Conservation (phyloP, 2,888 invertebrate species). For the Sinotaia quadrata region DNA sequence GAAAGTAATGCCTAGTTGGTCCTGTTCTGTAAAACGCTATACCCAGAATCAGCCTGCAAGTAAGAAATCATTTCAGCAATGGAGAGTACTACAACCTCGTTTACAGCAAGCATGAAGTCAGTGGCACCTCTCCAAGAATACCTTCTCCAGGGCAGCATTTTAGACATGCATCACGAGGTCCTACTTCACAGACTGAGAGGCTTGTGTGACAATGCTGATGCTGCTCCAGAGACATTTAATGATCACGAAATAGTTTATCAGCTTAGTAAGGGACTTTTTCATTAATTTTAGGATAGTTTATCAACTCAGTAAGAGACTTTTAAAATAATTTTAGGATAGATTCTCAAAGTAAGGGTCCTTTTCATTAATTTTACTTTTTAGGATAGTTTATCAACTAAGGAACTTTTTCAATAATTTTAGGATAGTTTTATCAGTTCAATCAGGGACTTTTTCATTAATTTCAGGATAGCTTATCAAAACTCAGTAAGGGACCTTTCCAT, state of each 20-base stretch:
- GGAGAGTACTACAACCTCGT: constrained; percentile 27
- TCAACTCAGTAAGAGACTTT: not conserved
- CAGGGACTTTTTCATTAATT: constrained; percentile 96
- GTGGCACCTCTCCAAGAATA: constrained; percentile 91
- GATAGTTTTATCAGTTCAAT: too few species aligned
- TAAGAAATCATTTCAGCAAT: too few species aligned
- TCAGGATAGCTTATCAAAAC: constrained; percentile 83
- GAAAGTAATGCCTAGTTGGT: too few species aligned
- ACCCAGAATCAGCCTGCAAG: too few species aligned
- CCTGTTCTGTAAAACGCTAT: too few species aligned
- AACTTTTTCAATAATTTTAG: too few species aligned
- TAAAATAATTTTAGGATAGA: not conserved
- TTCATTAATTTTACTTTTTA: too few species aligned
- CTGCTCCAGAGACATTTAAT: constrained; percentile 90
- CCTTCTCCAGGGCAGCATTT: constrained; percentile 92
- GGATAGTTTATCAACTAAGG: too few species aligned
- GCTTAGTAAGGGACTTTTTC: constrained; percentile 62
- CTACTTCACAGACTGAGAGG: constrained; percentile 90
- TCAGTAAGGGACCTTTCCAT: constrained; percentile 61
- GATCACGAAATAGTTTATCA: constrained; percentile 88
- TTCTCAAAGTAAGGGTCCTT: too few species aligned
- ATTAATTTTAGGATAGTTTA: not conserved
- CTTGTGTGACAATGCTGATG: constrained; percentile 84
- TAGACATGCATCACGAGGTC: constrained; percentile 92
- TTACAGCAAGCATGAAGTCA: constrained; percentile 27